Conservation (phyloP, 2,888 invertebrate species). For the Drosophila cyrtoloma region DNA sequence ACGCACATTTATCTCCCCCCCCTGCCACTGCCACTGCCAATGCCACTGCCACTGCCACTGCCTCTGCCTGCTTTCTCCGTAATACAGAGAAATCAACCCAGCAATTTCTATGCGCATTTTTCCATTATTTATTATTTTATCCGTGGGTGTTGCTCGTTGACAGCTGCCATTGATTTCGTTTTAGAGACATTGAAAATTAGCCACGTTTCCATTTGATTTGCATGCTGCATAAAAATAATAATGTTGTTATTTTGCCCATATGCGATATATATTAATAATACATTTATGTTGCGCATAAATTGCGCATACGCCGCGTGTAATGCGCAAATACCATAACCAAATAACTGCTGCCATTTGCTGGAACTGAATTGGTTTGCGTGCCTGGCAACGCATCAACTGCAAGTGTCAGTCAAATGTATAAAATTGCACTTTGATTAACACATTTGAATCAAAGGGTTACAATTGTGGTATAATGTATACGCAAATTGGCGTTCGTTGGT, state of each 20-base stretch:
- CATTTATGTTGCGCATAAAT: constrained; percentile 33
- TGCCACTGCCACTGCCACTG: not conserved
- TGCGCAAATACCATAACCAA: not conserved
- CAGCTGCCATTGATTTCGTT: constrained; percentile 71
- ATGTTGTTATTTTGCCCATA: constrained; percentile 7
- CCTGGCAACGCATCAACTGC: not conserved
- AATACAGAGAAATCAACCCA: constrained; percentile 4
- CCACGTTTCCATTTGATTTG: constrained; percentile 64
- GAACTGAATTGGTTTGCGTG: constrained; percentile 20
- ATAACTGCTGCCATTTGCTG: not conserved
- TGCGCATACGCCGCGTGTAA: constrained; percentile 41
- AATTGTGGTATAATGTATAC: not conserved
- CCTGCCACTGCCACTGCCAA: not conserved
- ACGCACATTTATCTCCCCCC: constrained; percentile 61
- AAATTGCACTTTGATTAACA: constrained; percentile 9
- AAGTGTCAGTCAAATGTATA: constrained; percentile 11
- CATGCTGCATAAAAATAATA: constrained; percentile 44
- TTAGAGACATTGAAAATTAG: constrained; percentile 67
- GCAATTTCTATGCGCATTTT: constrained; percentile 76
- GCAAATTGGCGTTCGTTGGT: not conserved
- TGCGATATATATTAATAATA: constrained; percentile 27
- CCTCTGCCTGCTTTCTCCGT: not conserved
- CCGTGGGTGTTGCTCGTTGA: constrained; percentile 33
- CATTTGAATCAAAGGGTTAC: not conserved
- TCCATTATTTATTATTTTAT: constrained; percentile 76